These are phyloP conservation scores for Oxycera nigricornis DNA, from an alignment of 2,888 invertebrate genomes.

Conservation along the genomic window DNA sequence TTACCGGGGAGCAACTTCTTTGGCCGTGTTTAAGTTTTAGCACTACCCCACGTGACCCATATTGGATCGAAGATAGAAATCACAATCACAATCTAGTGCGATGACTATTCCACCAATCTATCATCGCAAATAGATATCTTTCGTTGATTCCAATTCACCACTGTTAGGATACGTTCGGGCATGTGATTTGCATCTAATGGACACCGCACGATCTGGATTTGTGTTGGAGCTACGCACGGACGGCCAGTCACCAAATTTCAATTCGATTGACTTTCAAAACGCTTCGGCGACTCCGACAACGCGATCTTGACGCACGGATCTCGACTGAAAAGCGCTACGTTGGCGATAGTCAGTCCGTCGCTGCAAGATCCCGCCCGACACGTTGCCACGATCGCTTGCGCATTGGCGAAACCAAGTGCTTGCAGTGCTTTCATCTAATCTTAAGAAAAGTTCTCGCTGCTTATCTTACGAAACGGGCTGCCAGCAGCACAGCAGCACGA, in stretches of 20 bases:
- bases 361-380: conserved; percentile 15
- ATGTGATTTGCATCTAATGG: neutral
- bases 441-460: conserved; percentile 9
- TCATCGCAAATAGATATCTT: neutral
- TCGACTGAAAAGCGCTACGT: conserved; percentile 6
- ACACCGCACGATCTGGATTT: neutral
- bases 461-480: neutral
- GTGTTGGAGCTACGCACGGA: conserved; percentile 1
- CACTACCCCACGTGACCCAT: neutral
- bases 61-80: neutral
- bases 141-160: neutral
- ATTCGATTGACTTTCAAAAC: neutral
- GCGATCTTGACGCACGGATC: conserved; percentile 13
- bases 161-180: neutral
- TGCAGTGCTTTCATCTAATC: conserved; percentile 21
- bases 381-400: conserved; percentile 1
- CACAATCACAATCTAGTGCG: neutral
- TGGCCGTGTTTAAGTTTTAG: neutral
- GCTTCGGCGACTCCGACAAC: neutral
- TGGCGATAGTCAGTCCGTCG: conserved; percentile 7
- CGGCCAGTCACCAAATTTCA: neutral
- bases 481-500: neutral
- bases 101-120: neutral
- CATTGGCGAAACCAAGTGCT: conserved; percentile 8
- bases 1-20: neutral